These are phyloP conservation scores for Girardinichthys multiradiatus DNA, from an alignment of 2,113 vertebrate genomes.

Conservation along the genomic window DNA sequence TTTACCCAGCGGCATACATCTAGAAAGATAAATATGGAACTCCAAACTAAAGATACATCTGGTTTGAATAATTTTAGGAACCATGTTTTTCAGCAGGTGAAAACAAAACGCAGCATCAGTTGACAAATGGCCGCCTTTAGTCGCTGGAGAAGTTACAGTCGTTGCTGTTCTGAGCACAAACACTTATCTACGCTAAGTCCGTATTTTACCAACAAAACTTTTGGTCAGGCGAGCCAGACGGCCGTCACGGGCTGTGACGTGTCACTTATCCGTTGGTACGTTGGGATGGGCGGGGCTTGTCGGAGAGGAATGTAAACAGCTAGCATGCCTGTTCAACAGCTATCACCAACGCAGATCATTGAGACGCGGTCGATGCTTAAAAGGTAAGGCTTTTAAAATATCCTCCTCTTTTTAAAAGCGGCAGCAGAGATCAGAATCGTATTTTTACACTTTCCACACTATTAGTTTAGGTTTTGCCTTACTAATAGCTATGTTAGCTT, in stretches of 20 bases:
- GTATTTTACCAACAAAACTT: neutral
- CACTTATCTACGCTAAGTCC: neutral
- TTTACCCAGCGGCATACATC: too few species aligned
- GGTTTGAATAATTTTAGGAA: too few species aligned
- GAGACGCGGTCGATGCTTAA: neutral
- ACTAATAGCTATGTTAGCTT: slow-evolving; percentile 1
- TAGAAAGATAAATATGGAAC: too few species aligned
- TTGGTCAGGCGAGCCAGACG: too few species aligned
- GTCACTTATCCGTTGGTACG: neutral
- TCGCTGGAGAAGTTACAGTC: too few species aligned
- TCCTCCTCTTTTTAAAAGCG: too few species aligned
- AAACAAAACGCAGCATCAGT: too few species aligned
- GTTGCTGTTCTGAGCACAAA: too few species aligned
- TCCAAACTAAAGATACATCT: too few species aligned
- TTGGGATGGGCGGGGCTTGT: slow-evolving; percentile 32
- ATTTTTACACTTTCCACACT: too few species aligned
- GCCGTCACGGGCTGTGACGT: neutral
- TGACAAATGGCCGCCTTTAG: too few species aligned
- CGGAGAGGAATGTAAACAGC: slow-evolving; percentile 56
- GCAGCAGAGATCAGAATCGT: neutral
- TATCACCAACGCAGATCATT: neutral
- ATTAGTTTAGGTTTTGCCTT: neutral
- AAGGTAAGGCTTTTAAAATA: neutral
- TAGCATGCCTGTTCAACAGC: slow-evolving; percentile 32
- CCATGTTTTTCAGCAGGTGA: too few species aligned